These are phyloP conservation scores for Varecia variegata DNA, from an alignment of 2,797 vertebrate species.

Conservation along the genomic window DNA sequence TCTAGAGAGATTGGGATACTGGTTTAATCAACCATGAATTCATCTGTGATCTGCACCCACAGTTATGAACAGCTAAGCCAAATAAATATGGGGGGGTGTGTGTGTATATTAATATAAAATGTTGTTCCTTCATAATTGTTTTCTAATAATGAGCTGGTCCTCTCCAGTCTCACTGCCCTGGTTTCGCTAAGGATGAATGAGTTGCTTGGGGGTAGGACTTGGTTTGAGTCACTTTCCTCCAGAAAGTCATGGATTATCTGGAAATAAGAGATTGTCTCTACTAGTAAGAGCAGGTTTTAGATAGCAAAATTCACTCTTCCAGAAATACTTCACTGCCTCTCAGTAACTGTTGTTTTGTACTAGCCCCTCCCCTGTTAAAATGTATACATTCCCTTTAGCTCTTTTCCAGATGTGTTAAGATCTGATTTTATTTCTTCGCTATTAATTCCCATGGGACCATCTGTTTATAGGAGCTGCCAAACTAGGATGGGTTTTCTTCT, in stretches of 20 bases:
- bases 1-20: not conserved
- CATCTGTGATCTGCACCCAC: not conserved
- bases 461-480: not conserved
- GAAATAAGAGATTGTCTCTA: not conserved
- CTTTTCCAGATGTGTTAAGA: not conserved
- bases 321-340: not conserved
- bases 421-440: slow-evolving; percentile 9
- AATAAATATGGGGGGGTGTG: not conserved
- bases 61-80: not conserved
- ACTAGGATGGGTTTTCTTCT: not conserved
- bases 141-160: not conserved
- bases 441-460: not conserved
- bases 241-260: not conserved
- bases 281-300: not conserved
- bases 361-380: not conserved
- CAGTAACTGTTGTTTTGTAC: not conserved
- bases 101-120: not conserved
- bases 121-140: not conserved
- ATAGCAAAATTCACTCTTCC: not conserved
- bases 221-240: not conserved
- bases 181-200: not conserved
- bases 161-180: not conserved
- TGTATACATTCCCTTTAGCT: not conserved
- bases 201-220: not conserved
- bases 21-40: not conserved